These are phyloP conservation scores for Pelochelys cantorii DNA, from an alignment of 2,797 vertebrate species.

Conservation along the genomic window DNA sequence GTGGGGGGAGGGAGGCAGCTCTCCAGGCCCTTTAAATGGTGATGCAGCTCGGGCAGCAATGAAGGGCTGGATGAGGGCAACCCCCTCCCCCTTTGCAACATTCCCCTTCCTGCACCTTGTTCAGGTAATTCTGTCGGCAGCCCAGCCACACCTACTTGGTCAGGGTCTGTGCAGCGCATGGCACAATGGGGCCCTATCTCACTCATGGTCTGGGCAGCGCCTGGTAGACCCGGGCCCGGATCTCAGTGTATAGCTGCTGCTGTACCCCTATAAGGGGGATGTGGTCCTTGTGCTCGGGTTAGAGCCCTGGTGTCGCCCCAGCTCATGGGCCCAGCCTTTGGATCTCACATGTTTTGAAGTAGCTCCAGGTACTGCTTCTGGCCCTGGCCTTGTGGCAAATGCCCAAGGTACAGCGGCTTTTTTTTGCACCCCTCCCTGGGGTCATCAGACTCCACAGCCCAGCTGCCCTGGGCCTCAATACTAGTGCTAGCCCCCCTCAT, in stretches of 20 bases:
- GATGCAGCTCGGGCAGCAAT: no score
- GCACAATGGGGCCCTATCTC: not conserved
- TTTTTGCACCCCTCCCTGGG: not conserved
- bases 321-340: not conserved
- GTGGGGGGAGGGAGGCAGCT: no score
- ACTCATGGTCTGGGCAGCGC: not conserved
- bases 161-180: not conserved
- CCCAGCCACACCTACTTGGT: not conserved
- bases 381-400: not conserved
- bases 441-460: not conserved
- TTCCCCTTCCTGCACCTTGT: no score
- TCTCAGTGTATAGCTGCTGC: not conserved
- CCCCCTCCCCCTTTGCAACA: no score
- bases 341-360: not conserved
- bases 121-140: no score
- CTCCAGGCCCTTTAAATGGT: no score
- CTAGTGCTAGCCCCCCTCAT: not conserved
- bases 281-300: not conserved
- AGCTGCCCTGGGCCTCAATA: not conserved
- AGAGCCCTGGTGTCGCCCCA: not conserved
- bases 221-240: no score
- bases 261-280: not conserved
- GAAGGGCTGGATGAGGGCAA: no score
- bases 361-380: not conserved
- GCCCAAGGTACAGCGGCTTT: not conserved